These are phyloP conservation scores for Myanophis thanlyinensis DNA, from an alignment of 2,113 vertebrate species.

Conservation along the genomic window DNA sequence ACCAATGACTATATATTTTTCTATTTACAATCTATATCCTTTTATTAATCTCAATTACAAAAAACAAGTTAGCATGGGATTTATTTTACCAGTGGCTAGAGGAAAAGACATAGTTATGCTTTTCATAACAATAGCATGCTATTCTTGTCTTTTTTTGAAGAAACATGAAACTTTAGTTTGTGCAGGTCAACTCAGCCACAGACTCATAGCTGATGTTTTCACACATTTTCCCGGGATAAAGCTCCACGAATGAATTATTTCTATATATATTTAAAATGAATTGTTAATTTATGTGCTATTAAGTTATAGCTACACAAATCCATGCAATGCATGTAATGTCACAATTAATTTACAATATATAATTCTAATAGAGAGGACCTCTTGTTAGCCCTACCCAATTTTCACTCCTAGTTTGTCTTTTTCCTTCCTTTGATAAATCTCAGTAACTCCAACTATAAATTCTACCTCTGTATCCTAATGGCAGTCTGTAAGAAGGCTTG, in stretches of 20 bases:
- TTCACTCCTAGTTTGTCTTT: rapidly evolving
- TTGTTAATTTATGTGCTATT: not conserved
- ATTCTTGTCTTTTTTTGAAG: not conserved
- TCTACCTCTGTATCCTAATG: not conserved
- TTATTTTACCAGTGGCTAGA: too few species aligned
- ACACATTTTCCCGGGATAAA: not conserved
- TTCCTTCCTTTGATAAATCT: not conserved
- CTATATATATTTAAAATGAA: not conserved
- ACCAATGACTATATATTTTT: too few species aligned
- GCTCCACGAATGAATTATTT: not conserved
- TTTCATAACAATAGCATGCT: too few species aligned
- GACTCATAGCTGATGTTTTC: not conserved
- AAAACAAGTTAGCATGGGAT: too few species aligned
- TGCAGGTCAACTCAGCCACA: not conserved
- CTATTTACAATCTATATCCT: too few species aligned
- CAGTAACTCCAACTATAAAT: slow-evolving; percentile 17
- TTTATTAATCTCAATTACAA: too few species aligned
- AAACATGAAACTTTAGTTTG: not conserved
- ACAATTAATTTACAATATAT: not conserved
- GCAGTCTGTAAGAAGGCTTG: not conserved
- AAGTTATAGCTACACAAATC: not conserved
- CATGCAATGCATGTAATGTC: not conserved
- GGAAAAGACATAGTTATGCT: too few species aligned
- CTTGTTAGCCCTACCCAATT: not conserved
- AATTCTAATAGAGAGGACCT: not conserved